Base-by-base conservation (phyloP, 2,888 invertebrate genomes). In the Fragum whitleyi region DNA sequence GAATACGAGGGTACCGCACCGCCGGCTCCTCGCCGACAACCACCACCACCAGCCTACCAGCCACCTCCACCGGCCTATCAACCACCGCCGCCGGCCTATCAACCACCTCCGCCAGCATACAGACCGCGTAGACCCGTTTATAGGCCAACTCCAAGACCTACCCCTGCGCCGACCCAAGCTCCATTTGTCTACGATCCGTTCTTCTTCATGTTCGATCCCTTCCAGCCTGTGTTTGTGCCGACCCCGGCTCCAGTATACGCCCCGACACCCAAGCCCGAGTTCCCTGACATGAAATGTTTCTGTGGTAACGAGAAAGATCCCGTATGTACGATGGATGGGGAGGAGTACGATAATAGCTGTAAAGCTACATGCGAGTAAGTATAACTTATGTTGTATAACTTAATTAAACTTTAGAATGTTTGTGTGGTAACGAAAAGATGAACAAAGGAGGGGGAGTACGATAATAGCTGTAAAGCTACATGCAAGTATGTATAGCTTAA, bases 401-500 rank as follows among this genome's bases (percentile, higher is more conserved):
- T 61, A 42, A 9, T 42, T 42, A 11, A 42, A 42, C 42, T 42
- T n/a, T n/a, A n/a, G 16, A 39, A 28, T 75, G 68, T 29, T 69
- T 29, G 29, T 69, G 68, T 39, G 53, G 67, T 21, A 57, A 57
- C 51, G 68, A 59, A 11, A 21, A 67, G 7, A 11, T 77, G 77
- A 26, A 55, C 72, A 21, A 51, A 28, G 1, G 67, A 67, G 1
- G 51, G 23, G 11, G 67, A 65, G 1, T 77, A 77, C 28, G 77
- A 77, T 59, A 77, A 72, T 28, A 72, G 72, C 16, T 77, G 77
- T 28, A 59, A 72, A 65, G 67, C 72, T 36, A 72, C 36, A 11
- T 77, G 77, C 77, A 51, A 77, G 77, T 77, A 77, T 29, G 77
- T 71, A 71, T 32, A n/a, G n/a, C n/a, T n/a, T n/a, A n/a, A n/a